Percentiles rank a stretch among this genome's conserved stretches.
Conservation (phyloP, 2,113 vertebrate species). For the Cyanistes caeruleus region DNA sequence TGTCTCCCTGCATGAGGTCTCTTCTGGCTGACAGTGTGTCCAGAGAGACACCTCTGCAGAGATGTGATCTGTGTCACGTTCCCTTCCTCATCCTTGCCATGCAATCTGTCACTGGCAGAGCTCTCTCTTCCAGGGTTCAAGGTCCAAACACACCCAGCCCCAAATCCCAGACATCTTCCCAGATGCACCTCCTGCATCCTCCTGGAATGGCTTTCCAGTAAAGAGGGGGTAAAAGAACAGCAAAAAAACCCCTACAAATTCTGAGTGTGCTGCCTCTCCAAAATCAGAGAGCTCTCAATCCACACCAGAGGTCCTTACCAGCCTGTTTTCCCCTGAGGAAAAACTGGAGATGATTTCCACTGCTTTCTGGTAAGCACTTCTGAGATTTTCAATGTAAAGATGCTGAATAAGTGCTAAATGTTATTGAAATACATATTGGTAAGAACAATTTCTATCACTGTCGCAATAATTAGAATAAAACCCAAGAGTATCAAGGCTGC, state of each 20-base stretch:
- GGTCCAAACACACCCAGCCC: neutral
- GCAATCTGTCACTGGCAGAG: neutral
- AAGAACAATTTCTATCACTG: neutral
- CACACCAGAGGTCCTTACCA: neutral
- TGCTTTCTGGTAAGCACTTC: neutral
- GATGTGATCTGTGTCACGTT: neutral
- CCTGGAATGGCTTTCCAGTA: neutral
- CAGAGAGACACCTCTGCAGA: neutral
- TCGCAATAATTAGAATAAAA: neutral
- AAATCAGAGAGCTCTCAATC: neutral
- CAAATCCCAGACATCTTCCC: neutral
- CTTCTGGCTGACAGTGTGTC: accelerated
- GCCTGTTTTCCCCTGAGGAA: neutral
- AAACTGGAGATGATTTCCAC: neutral
- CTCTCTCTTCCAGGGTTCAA: neutral
- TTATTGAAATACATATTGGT: neutral
- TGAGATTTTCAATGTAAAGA: neutral
- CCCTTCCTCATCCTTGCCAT: neutral
- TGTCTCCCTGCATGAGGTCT: accelerated
- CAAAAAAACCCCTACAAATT: neutral
- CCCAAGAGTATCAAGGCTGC: neutral
- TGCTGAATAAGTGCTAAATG: neutral
- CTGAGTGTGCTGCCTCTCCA: neutral
- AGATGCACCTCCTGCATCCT: neutral
- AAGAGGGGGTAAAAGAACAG: neutral